Evolutionary conservation across 1,140 invertebrate genomes (phyloP), one percentile per base, ranked within the genome.

Genomic region (Musca vetustissima): DNA sequence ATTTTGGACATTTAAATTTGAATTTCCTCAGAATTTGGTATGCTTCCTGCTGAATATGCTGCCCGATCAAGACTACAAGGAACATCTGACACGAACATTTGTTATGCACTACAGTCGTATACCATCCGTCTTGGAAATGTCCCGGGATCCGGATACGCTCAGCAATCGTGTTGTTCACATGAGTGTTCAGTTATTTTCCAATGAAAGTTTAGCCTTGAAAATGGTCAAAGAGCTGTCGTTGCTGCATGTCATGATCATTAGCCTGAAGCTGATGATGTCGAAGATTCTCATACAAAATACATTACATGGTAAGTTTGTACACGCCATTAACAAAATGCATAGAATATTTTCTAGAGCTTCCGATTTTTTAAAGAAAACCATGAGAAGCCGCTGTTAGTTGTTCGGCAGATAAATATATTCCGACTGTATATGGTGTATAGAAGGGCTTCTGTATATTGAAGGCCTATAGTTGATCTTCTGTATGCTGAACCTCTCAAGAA

Each of bases 1-100:
- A 72, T 98, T 98, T 85, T 98, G 97, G 96, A 97, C 94, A 19
- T 94, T 98, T 24, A 94, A 94, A 79, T 97, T 93, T 84, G 96
- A 98, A 84, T 99, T 98, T 85, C 96, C 96, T 2, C 94, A 98
- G 83, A 97, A 97, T 77, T 87, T 98, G 47, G 95, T 98, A 13
- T 98, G 96, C 77, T 89, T 98, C 55, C 83, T 99, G n/a, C 86
- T 98, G 14, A 97, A 98, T 82, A 94, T 98, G 90, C 84, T 98
- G 68, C 96, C 96, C 3, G 95, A 98, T 86, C 90, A 92, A 65
- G 90, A 94, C 76, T 99, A 98, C 83, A 98, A 98, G 87, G 92
- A 96, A 83, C 91, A 93, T 69, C 90, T 98, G 73, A 97, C 95
- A 0, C 87, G 92, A 72, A 94, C 96, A 9, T 98, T 98, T 85